phyloP scores from a whole-genome alignment of 2,113 vertebrate species.

The Oreocharis arfaki region DNA sequence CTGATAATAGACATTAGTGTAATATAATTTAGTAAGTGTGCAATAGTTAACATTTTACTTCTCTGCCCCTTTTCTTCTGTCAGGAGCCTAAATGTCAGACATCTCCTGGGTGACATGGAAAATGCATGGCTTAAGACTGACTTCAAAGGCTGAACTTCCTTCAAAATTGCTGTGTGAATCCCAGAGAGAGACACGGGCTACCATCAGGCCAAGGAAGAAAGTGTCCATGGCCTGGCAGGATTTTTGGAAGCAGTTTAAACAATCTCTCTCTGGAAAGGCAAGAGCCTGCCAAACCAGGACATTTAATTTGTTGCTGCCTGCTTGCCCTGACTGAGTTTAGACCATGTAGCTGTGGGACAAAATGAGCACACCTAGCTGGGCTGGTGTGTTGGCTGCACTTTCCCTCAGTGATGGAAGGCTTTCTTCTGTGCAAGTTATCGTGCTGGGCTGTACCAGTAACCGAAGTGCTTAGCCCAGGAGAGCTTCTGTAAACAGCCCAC shows the following conservation, averaged over 20 bases:
- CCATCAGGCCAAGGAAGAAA: neutral
- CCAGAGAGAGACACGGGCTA: neutral
- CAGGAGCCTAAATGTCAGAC: neutral
- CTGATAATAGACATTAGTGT: too few species aligned
- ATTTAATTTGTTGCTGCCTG: slow-evolving; percentile 7
- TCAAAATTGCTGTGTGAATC: neutral
- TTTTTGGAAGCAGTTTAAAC: neutral
- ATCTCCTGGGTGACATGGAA: neutral
- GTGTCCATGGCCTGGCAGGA: fast-evolving
- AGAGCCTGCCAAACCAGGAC: neutral
- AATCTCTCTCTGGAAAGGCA: neutral
- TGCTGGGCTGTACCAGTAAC: neutral
- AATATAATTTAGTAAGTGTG: neutral
- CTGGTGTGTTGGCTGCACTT: neutral
- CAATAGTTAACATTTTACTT: neutral
- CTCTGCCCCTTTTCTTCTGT: neutral
- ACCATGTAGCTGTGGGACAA: neutral
- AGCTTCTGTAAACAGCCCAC: neutral
- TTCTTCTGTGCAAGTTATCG: neutral
- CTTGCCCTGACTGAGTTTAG: neutral
- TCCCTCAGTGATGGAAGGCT: neutral
- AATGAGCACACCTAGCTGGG: neutral
- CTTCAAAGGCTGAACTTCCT: neutral
- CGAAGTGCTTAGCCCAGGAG: neutral
- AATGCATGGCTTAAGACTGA: neutral